phyloP scores from a whole-genome alignment of 2,888 invertebrate genomes.

The Troides helena region DNA sequence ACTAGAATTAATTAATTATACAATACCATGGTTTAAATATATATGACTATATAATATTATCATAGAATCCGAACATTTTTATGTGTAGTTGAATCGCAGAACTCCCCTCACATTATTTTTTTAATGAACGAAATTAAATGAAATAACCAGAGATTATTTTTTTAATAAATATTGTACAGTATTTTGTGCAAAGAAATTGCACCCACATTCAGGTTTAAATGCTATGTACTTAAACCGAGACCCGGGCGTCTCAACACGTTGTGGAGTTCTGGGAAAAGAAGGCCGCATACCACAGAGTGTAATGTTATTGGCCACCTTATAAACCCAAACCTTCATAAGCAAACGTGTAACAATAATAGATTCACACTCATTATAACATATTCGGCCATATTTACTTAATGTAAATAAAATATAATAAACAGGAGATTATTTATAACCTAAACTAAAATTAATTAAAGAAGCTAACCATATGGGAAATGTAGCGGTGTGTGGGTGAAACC shows the following conservation, averaged over 20 bases:
- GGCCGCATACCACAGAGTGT: conserved; percentile 70
- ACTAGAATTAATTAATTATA: no score
- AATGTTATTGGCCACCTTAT: conserved; percentile 59
- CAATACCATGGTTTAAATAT: no score
- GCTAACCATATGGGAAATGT: neutral
- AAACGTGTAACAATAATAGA: neutral
- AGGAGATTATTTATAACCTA: neutral
- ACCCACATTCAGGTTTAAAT: conserved; percentile 28
- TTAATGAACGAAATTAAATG: neutral
- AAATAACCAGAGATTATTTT: neutral
- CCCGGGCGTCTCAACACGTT: conserved; percentile 42
- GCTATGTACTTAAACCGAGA: conserved; percentile 30
- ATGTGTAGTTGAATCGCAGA: no score
- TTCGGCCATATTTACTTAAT: no score
- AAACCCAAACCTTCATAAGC: conserved; percentile 50
- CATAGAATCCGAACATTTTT: no score
- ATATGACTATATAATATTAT: no score
- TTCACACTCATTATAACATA: no score
- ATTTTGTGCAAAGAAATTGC: conserved; percentile 23
- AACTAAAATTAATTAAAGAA: neutral
- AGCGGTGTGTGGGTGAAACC: neutral
- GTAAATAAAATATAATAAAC: neutral
- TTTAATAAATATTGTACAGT: conserved; percentile 24
- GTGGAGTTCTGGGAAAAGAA: conserved; percentile 75
- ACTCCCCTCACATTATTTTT: no score